Base-by-base conservation (phyloP, 53 echinoderm and acorn worm species). In the Actinopyga echinites region DNA sequence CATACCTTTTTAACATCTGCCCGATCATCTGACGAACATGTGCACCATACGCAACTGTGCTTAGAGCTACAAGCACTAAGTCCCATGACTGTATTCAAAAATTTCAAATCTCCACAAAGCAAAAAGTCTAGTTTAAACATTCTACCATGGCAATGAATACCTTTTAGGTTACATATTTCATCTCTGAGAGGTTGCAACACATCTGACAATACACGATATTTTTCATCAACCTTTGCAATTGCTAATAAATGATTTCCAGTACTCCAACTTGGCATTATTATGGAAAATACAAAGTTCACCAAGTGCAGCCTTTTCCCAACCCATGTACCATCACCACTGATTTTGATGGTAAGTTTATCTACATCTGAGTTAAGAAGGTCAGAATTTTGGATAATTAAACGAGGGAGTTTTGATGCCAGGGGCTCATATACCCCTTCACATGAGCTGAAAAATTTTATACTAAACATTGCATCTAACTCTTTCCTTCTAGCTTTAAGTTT, bases 251-350 rank as follows among this genome's bases (percentile, higher is more conserved):
- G 30, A 11, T 64, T 26, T 25, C 30, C 30, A 58, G 59, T 23
- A n/a, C 22, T 58, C 22, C 26, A 4, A n/a, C 59, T 26, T 0
- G 59, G 59, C 26, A 23, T 30, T 26, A 64, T 32, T 5, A 64
- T 32, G 32, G 64, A 22, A 25, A 64, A 64, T 26, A 31, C 30
- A 31, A 64, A 64, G 30, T 64, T 64, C 26, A 64, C 64, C 26
- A 64, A 31, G 24, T 64, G 64, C 30, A 64, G 29, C 26, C 29
- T 26, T 64, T 64, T 64, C 64, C 64, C 64, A 2, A 64, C 64
- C 64, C 64, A 64, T 26, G 28, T 64, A 4, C 64, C 64, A 64
- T 64, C 64, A 24, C 23, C 64, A 64, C 64, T 64, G 17, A 64
- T 26, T 28, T 32, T 64, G 11, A 64, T 28, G 3, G 30, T 30